These are phyloP conservation scores for Clamator glandarius DNA, from an alignment of 2,797 vertebrate species.

Conservation along the genomic window DNA sequence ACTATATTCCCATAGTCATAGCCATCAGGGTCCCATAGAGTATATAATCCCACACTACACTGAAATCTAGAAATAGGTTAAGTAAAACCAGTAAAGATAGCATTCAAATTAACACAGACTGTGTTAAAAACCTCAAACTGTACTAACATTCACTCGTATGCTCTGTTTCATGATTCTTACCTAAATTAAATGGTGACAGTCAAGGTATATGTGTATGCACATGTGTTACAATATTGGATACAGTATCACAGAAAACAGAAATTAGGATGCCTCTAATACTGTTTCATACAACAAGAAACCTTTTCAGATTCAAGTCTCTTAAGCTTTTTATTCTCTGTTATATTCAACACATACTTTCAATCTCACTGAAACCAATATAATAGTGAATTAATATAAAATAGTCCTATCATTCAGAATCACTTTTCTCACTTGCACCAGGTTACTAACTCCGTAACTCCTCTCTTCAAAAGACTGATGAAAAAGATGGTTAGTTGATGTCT, in stretches of 20 bases:
- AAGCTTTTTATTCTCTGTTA: neutral
- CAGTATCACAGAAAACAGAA: fast-evolving
- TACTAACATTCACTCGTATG: neutral
- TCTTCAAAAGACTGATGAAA: neutral
- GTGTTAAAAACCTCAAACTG: neutral
- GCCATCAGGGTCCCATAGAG: neutral
- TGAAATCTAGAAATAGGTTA: neutral
- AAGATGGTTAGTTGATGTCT: neutral
- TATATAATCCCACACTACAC: neutral
- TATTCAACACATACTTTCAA: neutral
- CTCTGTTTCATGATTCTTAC: neutral
- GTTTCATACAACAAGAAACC: neutral
- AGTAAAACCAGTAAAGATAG: neutral
- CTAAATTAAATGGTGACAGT: neutral
- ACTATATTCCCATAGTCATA: neutral
- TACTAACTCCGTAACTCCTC: neutral
- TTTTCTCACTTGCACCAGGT: neutral
- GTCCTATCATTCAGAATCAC: neutral
- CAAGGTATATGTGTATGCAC: neutral
- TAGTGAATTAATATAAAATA: neutral
- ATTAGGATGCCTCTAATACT: neutral
- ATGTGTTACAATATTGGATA: neutral
- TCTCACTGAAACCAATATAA: neutral
- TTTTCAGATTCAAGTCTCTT: neutral
- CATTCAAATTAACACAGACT: neutral